phyloP scores from a whole-genome alignment of 2,797 vertebrate genomes.

The Peromyscus attwateri region DNA sequence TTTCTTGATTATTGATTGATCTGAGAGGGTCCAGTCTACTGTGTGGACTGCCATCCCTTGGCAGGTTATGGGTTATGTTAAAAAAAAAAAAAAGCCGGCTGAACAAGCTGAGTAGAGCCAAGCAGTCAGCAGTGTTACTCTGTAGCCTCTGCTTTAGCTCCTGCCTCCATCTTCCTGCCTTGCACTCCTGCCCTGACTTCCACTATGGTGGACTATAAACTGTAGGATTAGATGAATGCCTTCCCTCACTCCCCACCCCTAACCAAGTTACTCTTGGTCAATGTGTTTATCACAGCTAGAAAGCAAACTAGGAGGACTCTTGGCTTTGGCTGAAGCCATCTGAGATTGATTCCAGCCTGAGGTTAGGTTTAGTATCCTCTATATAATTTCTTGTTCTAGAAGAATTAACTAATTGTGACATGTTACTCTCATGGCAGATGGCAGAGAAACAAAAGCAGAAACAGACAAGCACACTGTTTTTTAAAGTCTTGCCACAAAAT shows the following conservation, averaged over 20 bases:
- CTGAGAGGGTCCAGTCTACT: no score
- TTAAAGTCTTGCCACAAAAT: background rate
- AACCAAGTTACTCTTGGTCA: background rate
- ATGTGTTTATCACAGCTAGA: background rate
- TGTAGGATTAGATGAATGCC: background rate
- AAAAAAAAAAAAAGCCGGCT: background rate
- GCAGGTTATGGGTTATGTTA: background rate
- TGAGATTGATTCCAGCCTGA: background rate
- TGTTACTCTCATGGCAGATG: background rate
- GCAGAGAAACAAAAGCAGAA: slow-evolving; percentile 32
- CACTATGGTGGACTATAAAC: background rate
- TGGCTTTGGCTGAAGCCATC: background rate
- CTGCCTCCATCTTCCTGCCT: background rate
- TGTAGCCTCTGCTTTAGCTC: background rate
- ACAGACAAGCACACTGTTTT: background rate
- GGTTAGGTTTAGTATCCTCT: background rate
- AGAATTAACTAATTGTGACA: background rate
- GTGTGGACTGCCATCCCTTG: no score
- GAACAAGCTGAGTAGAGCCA: background rate
- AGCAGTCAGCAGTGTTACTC: background rate
- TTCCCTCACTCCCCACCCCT: no score
- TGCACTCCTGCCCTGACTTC: background rate
- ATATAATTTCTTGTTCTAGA: background rate
- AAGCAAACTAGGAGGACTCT: background rate
- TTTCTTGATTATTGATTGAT: background rate